These are phyloP conservation scores for Dipodomys ordii DNA, from an alignment of 2,113 vertebrate species.

Conservation along the genomic window DNA sequence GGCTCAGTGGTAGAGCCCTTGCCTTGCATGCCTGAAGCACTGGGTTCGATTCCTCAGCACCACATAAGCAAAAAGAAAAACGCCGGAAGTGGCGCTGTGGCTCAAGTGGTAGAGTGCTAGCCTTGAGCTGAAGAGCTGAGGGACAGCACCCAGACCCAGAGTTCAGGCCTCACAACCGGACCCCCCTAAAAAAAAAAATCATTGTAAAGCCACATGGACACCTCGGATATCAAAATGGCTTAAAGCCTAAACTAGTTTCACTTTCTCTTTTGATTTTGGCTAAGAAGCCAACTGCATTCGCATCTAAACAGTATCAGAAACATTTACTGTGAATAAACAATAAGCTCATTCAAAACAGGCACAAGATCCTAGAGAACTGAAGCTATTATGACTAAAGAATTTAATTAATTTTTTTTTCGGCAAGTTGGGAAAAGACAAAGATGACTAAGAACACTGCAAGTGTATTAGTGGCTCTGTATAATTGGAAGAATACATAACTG, in stretches of 20 bases:
- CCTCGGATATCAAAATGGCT: no score
- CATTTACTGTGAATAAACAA: slow-evolving; percentile 60
- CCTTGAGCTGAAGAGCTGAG: no score
- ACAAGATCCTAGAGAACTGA: slow-evolving; percentile 34
- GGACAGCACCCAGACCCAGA: no score
- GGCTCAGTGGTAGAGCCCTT: no score
- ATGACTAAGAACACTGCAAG: neutral
- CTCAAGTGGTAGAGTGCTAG: no score
- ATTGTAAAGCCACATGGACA: slow-evolving; percentile 27
- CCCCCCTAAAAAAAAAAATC: neutral
- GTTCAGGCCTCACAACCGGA: no score
- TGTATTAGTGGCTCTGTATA: neutral
- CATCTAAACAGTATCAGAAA: slow-evolving; percentile 38
- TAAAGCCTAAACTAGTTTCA: neutral
- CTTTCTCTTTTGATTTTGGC: neutral
- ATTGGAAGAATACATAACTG: neutral
- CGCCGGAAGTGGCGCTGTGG: no score
- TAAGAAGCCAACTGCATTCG: neutral
- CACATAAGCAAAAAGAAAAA: no score
- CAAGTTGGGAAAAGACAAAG: slow-evolving; percentile 12
- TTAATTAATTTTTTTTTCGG: slow-evolving; percentile 8
- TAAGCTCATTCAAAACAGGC: slow-evolving; percentile 52
- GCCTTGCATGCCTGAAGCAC: no score
- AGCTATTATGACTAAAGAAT: neutral
- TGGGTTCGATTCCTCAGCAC: no score